Evolutionary conservation across 2,113 vertebrate genomes (phyloP).

Genomic region (Phylloscopus whistleri): DNA sequence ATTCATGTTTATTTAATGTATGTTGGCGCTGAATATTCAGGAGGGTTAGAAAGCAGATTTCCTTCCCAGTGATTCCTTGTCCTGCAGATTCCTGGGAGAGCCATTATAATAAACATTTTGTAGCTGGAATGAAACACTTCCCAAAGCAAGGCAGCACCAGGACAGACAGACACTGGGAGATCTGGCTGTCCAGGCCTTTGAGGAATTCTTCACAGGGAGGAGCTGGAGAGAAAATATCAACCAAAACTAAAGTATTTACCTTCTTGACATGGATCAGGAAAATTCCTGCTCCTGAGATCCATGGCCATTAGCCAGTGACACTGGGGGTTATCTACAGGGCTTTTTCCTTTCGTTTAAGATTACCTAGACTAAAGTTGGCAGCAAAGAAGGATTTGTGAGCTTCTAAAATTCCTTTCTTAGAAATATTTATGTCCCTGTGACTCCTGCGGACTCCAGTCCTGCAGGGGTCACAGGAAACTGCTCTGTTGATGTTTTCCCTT

Average conservation of each 20-base stretch:
- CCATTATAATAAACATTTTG: not conserved
- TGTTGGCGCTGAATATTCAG: not conserved
- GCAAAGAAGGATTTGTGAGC: not conserved
- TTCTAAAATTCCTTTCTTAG: not conserved
- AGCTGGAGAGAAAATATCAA: not conserved
- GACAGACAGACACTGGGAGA: not conserved
- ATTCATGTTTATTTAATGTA: not conserved
- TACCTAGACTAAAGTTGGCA: not conserved
- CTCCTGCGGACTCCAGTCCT: not conserved
- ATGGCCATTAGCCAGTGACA: not conserved
- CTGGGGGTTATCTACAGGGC: accelerated
- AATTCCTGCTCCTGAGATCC: not conserved
- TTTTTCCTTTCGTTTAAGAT: not conserved
- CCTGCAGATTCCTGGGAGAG: not conserved
- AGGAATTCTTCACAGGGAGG: not conserved
- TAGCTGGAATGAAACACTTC: not conserved
- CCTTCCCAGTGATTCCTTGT: not conserved
- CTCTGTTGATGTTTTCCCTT: not conserved
- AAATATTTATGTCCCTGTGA: not conserved
- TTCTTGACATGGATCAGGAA: not conserved
- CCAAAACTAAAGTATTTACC: not conserved
- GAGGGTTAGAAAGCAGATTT: not conserved
- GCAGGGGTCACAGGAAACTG: not conserved
- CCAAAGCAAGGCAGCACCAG: not conserved
- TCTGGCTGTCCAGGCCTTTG: not conserved